Evolutionary conservation across 1,140 invertebrate species (phyloP), one percentile per base, ranked within the genome.

Genomic region (Dysdera silvatica): DNA sequence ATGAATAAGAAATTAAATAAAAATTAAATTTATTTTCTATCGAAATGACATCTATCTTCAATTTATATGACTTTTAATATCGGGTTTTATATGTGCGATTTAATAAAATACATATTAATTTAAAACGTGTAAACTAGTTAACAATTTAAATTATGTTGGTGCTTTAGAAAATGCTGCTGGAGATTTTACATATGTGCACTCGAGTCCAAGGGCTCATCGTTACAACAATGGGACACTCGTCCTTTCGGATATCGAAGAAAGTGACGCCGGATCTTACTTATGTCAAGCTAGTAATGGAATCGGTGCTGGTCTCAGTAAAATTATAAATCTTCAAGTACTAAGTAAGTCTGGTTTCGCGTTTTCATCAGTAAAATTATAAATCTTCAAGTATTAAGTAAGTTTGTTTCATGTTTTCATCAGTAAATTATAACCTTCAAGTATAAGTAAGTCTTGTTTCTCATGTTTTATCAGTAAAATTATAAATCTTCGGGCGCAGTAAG

Each of bases 241-340:
- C 3, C 16, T 62, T 6, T 55, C 51, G 6, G 60, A 62, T 16
- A 72, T 73, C 7, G 26, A 51, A 40, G 74, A 73, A 55, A 54
- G 51, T 2, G 77, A 79, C 55, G 71, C 72, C 61, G 75, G 76
- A 4, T 69, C 74, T 60, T 78, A 76, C 57, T 60, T 77, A n/a
- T 78, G 77, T 63, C 73, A 75, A 24, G 71, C 75, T 0, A 71
- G 69, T 47, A 78, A 78, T 55, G 68, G 69, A 2, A 71, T 78
- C n/a, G 75, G 74, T 12, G 68, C 70, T 29, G 72, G 70, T 18
- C 70, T 77, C 45, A 77, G 75, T 57, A 76, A 77, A 69, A 72
- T 75, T 16, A 69, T 77, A 2, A 67, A 69, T 35, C 70, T 78
- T 0, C 70, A 68, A 3, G 76, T 78, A 10, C 67, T 72, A 24